Conservation (phyloP, 2,113 vertebrate genomes). For the Tragelaphus scriptus region DNA sequence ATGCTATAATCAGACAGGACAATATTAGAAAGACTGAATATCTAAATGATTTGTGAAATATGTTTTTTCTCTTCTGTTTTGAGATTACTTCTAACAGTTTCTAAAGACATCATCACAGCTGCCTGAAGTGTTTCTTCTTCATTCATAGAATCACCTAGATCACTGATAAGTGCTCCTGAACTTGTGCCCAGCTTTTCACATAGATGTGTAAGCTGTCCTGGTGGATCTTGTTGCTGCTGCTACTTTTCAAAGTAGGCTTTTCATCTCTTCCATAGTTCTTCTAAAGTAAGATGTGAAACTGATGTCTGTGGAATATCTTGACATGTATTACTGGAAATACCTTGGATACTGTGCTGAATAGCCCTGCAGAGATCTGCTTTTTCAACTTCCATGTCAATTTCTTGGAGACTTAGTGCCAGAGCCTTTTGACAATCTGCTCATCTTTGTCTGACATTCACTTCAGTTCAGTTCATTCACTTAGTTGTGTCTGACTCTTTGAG, state of each 20-base stretch:
- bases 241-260: not conserved
- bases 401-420: slow-evolving; percentile 91
- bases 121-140: slow-evolving; percentile 84
- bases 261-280: not conserved
- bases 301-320: not conserved
- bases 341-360: slow-evolving; percentile 98
- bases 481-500: too few relatives aligned
- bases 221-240: not conserved
- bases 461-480: too few relatives aligned
- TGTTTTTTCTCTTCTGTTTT: slow-evolving; percentile 78
- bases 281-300: not conserved
- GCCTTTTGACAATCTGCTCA: slow-evolving; percentile 92
- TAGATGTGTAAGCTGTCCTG: not conserved
- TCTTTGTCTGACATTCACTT: slow-evolving; percentile 84
- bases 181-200: not conserved
- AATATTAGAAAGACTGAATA: slow-evolving; percentile 67
- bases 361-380: slow-evolving; percentile 98
- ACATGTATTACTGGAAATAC: slow-evolving; percentile 68
- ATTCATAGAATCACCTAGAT: slow-evolving; percentile 74
- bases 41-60: slow-evolving; percentile 43
- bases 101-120: slow-evolving; percentile 83
- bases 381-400: slow-evolving; percentile 97
- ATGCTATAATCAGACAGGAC: slow-evolving; percentile 71
- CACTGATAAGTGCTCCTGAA: not conserved
- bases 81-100: slow-evolving; percentile 78